Evolutionary conservation across 2,888 invertebrate species (phyloP).

Genomic region (Melieria omissa): DNA sequence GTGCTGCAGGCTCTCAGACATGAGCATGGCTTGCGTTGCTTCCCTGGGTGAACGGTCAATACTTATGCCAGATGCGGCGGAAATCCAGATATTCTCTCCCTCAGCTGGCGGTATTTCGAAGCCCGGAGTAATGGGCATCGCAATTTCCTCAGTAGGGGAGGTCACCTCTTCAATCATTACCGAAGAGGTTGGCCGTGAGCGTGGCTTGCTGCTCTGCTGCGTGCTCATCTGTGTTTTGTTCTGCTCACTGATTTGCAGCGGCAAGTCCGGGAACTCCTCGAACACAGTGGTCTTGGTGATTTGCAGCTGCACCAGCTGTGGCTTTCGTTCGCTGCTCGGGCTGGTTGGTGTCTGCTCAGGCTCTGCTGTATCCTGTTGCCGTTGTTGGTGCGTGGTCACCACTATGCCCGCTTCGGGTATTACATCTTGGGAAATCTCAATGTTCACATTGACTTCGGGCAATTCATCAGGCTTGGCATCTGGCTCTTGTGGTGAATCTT

Average conservation of each 20-base stretch:
- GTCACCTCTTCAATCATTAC: constrained; percentile 70
- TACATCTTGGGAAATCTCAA: constrained; percentile 56
- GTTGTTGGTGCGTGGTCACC: constrained; percentile 49
- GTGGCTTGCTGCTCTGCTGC: constrained; percentile 50
- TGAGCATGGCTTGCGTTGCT: constrained; percentile 55
- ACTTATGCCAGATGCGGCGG: constrained; percentile 46
- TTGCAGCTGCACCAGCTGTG: constrained; percentile 55
- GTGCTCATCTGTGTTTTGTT: constrained; percentile 57
- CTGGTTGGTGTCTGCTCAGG: constrained; percentile 41
- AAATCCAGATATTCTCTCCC: constrained; percentile 57
- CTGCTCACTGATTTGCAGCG: constrained; percentile 54
- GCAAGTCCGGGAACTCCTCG: constrained; percentile 55
- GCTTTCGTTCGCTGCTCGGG: constrained; percentile 37
- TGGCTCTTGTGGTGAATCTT: constrained; percentile 34
- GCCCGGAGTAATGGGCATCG: constrained; percentile 68
- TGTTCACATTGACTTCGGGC: constrained; percentile 59
- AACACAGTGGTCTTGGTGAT: constrained; percentile 60
- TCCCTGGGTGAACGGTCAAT: constrained; percentile 47
- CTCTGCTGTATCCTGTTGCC: constrained; percentile 47
- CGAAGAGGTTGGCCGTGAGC: constrained; percentile 65
- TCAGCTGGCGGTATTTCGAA: constrained; percentile 38
- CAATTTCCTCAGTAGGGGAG: constrained; percentile 67
- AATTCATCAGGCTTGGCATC: constrained; percentile 37
- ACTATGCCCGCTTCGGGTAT: constrained; percentile 52
- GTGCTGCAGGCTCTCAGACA: constrained; percentile 58